phyloP scores from a whole-genome alignment of 1,140 invertebrate genomes.

The Coboldia fuscipes region DNA sequence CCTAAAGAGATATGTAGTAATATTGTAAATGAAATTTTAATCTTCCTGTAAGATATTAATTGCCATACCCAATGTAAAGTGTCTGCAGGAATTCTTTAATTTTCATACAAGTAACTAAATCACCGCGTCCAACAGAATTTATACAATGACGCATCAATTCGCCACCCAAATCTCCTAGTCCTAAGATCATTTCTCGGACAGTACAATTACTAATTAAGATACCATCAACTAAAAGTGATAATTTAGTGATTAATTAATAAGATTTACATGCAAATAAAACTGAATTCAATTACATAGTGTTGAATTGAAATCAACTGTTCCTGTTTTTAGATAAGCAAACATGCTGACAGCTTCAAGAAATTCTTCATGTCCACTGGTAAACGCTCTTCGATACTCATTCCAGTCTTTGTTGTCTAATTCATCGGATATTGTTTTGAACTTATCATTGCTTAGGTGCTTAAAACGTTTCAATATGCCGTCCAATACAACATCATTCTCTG shows the following conservation, averaged over 20 bases:
- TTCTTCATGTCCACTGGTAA: slow-evolving; percentile 62
- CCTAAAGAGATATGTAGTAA: slow-evolving; percentile 6
- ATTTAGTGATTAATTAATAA: neutral
- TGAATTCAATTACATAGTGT: slow-evolving; percentile 16
- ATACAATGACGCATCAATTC: slow-evolving; percentile 80
- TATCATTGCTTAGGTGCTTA: slow-evolving; percentile 29
- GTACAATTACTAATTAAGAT: slow-evolving; percentile 43
- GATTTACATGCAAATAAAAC: no score
- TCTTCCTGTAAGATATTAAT: neutral
- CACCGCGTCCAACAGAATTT: slow-evolving; percentile 53
- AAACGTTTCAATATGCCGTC: slow-evolving; percentile 41
- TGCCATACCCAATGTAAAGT: slow-evolving; percentile 36
- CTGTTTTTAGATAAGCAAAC: slow-evolving; percentile 12
- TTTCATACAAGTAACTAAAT: slow-evolving; percentile 50
- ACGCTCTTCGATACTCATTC: slow-evolving; percentile 53
- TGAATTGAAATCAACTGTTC: slow-evolving; percentile 8
- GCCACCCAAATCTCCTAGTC: slow-evolving; percentile 69
- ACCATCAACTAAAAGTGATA: slow-evolving; percentile 14
- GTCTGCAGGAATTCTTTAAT: slow-evolving; percentile 47
- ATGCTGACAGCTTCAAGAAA: slow-evolving; percentile 55
- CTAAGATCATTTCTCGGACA: no score
- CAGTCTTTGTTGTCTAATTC: slow-evolving; percentile 50
- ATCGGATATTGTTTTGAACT: slow-evolving; percentile 41
- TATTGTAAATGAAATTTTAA: slow-evolving; percentile 1
- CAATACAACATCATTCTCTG: slow-evolving; percentile 1